Conservation (phyloP, 2,113 vertebrate species). For the Mormyrus lacerda region DNA sequence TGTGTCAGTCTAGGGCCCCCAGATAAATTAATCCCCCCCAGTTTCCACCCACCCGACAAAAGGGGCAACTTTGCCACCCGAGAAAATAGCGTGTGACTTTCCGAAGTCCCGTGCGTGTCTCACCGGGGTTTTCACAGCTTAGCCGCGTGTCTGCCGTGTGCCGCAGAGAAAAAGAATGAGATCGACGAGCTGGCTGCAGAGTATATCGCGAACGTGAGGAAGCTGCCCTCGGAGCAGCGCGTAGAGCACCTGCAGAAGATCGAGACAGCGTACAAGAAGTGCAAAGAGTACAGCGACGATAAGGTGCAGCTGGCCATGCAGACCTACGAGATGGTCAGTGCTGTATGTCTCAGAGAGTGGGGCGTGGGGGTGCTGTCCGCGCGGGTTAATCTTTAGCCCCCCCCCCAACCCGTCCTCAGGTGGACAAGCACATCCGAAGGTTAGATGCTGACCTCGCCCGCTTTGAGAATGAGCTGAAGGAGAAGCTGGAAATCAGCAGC, state of each 20-base stretch:
- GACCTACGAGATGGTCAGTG: slow-evolving; percentile 95
- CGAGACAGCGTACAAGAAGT: slow-evolving; percentile 85
- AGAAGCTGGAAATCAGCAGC: slow-evolving; percentile 86
- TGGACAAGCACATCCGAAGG: slow-evolving; percentile 95
- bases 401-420: slow-evolving; percentile 54
- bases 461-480: slow-evolving; percentile 94
- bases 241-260: slow-evolving; percentile 90
- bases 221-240: slow-evolving; percentile 70
- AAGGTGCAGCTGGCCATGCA: slow-evolving; percentile 99
- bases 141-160: not conserved
- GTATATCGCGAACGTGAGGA: slow-evolving; percentile 79
- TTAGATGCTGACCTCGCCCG: slow-evolving; percentile 90
- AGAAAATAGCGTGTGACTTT: not conserved
- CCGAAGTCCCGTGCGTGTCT: not conserved
- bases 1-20: not conserved
- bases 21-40: not conserved
- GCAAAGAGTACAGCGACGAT: slow-evolving; percentile 93
- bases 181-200: slow-evolving; percentile 86
- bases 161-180: slow-evolving; percentile 87
- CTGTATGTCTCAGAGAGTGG: not conserved
- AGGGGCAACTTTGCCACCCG: not conserved
- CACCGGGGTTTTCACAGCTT: not conserved
- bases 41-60: not conserved
- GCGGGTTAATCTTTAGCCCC: not conserved
- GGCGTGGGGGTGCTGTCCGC: not conserved